A percentile compares a stretch with the other conserved stretches of the same genome.
Evolutionary conservation across 2,797 vertebrate genomes (phyloP).

Genomic region (Balearica regulorum): DNA sequence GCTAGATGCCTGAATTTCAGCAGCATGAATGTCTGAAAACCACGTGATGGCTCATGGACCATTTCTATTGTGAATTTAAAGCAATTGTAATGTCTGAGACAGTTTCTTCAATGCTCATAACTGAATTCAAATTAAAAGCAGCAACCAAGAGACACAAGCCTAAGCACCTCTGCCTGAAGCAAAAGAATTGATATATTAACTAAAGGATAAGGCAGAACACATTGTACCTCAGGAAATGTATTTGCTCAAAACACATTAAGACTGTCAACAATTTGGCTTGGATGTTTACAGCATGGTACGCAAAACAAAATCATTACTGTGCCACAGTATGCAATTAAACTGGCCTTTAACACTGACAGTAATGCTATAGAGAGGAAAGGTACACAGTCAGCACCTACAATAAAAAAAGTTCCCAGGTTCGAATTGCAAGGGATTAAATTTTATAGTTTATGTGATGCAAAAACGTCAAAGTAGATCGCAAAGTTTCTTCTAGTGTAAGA

Average conservation of each 20-base stretch:
- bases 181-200: neutral
- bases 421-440: neutral
- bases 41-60: neutral
- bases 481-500: neutral
- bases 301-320: neutral
- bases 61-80: neutral
- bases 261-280: neutral
- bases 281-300: neutral
- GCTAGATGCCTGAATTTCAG: neutral
- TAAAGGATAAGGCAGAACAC: conserved; percentile 1
- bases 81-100: neutral
- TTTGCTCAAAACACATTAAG: conserved; percentile 5
- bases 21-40: neutral
- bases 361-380: neutral
- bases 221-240: neutral
- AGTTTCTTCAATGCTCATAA: neutral
- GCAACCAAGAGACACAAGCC: neutral
- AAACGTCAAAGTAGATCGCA: neutral
- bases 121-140: conserved; percentile 34
- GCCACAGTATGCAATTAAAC: neutral
- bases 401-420: neutral
- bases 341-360: neutral
- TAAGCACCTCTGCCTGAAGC: neutral
- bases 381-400: neutral
- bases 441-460: neutral